Base-by-base conservation (phyloP, 1,140 invertebrate species). In the Lethrus apterus region DNA sequence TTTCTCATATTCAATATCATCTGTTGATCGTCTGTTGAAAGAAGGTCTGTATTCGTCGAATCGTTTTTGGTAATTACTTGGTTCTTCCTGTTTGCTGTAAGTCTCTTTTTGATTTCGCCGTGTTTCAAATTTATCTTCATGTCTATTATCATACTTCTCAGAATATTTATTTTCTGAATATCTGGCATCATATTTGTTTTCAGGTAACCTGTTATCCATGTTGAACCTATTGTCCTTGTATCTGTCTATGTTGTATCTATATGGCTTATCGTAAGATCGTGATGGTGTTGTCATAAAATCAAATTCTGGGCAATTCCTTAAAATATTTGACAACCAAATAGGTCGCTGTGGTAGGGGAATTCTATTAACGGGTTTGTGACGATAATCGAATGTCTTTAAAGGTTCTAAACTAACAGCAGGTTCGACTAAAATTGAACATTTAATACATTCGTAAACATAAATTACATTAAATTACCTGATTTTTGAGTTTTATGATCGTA, bases 401-500 rank as follows among this genome's bases (percentile, higher is more conserved):
- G 60, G 54, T 36, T 60, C 55, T 4, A 64, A 24, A 11, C 52
- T 10, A 10, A 64, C 46, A 43, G 63, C 60, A 1, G 49, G 10
- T 7, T 38, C 32, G n/a, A 18, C 29, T 44, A 41, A 32, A 32
- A 40, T 24, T 10, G 33, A 32, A 44, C 19, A 36, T 36, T 23
- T 35, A 23, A 10, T 17, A 13, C 32, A 33, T 14, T 14, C n/a
- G n/a, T n/a, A 44, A 32, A 44, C 19, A 36, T 36, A 35, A 46
- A 23, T 4, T 17, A 13, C 32, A 33, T 14, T 14, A 13, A 9
- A 26, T 48, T 60, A 65, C 62, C 46, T 48, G 48, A 23, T 47
- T 56, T 58, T 26, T 52, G 9, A 44, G 72, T 65, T 53, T 78
- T 76, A 55, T 84, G 83, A 13, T 77, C 77, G 67, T 87, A 86